These are phyloP conservation scores for Corythoichthys haematopterus DNA, from an alignment of 2,113 vertebrate genomes.

Conservation along the genomic window DNA sequence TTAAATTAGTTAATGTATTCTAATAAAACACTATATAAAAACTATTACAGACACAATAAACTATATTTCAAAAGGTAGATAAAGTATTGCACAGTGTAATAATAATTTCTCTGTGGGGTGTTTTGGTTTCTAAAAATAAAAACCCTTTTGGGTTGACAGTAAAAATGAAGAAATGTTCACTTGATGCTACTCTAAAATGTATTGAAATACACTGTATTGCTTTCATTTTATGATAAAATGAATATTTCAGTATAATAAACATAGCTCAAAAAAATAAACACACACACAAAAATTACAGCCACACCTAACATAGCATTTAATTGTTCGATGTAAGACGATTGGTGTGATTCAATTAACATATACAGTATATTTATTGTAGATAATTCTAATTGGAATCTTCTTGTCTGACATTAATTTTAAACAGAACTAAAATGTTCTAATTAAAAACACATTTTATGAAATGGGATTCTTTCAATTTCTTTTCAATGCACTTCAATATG, in stretches of 20 bases:
- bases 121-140: not conserved
- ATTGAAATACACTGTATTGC: not conserved
- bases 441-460: slow-evolving; percentile 17
- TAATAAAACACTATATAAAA: too few species aligned
- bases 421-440: not conserved
- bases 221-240: not conserved
- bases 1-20: too few species aligned
- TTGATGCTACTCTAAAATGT: not conserved
- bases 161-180: not conserved
- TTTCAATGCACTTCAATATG: slow-evolving; percentile 33
- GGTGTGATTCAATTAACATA: not conserved
- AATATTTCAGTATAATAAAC: not conserved
- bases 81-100: too few species aligned
- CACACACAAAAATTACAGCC: not conserved
- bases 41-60: too few species aligned
- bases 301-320: not conserved
- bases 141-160: not conserved
- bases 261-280: not conserved
- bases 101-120: too few species aligned
- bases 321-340: not conserved
- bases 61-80: too few species aligned
- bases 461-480: slow-evolving; percentile 29
- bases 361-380: not conserved
- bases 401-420: not conserved
- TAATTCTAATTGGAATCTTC: not conserved